These are phyloP conservation scores for Clinocottus analis DNA, from an alignment of 2,113 vertebrate species.

Conservation along the genomic window DNA sequence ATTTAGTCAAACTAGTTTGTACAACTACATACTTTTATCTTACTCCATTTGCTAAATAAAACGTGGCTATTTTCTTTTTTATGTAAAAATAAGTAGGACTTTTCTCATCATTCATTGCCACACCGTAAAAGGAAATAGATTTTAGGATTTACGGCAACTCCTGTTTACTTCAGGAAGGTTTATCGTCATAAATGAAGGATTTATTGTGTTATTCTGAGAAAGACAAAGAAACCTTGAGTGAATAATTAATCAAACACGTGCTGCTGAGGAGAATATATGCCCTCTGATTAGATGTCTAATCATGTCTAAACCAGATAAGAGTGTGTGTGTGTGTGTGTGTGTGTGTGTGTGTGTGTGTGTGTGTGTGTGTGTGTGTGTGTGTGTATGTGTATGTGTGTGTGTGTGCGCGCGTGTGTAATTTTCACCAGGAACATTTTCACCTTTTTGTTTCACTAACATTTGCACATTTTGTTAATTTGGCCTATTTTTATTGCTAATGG, in stretches of 20 bases:
- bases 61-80: no score
- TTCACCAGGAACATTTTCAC: no score
- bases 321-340: not conserved
- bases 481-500: no score
- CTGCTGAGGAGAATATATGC: not conserved
- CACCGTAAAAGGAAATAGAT: not conserved
- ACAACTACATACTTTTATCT: not conserved
- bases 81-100: not conserved
- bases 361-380: no score
- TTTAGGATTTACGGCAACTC: not conserved
- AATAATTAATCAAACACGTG: conserved; percentile 4
- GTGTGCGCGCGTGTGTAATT: no score
- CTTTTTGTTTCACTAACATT: no score
- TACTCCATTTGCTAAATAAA: not conserved
- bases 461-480: no score
- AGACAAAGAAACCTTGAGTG: conserved; percentile 35
- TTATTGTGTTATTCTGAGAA: not conserved
- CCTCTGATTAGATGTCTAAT: not conserved
- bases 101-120: not conserved
- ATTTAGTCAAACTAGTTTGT: no score
- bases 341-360: not conserved
- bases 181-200: not conserved
- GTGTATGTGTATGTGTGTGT: no score
- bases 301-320: not conserved
- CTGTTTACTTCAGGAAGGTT: not conserved